These are phyloP conservation scores for Tachysurus fulvidraco DNA, from an alignment of 2,113 vertebrate genomes.

Conservation along the genomic window DNA sequence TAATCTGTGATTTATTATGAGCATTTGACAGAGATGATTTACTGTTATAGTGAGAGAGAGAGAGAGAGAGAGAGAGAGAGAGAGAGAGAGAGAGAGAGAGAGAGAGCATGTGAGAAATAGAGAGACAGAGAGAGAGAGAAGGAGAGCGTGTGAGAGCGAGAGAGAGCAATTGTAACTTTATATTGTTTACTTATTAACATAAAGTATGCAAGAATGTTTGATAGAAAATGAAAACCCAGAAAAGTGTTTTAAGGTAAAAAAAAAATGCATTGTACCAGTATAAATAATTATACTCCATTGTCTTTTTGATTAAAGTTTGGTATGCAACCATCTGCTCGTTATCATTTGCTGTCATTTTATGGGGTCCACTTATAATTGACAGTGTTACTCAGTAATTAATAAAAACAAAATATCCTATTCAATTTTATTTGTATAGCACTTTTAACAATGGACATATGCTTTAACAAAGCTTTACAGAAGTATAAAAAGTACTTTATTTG, in stretches of 20 bases:
- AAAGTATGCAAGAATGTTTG: constrained; percentile 5
- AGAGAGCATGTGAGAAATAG: neutral
- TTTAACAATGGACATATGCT: too few relatives aligned
- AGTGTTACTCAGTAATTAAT: neutral
- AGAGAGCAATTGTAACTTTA: constrained; percentile 8
- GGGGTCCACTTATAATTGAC: neutral
- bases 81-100: neutral
- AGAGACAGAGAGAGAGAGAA: neutral
- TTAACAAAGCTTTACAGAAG: too few relatives aligned
- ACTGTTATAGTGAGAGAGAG: neutral
- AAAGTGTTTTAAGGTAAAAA: constrained; percentile 16
- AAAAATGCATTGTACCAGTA: neutral
- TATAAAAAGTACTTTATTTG: neutral
- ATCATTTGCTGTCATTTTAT: neutral
- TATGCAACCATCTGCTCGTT: neutral
- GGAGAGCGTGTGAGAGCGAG: neutral
- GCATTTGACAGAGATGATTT: neutral
- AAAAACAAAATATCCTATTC: neutral
- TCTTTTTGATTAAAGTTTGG: constrained; percentile 25
- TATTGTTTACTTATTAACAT: constrained; percentile 8
- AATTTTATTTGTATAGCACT: too few relatives aligned
- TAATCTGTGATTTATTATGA: neutral
- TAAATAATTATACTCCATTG: neutral
- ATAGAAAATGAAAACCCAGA: neutral
- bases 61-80: neutral